These are phyloP conservation scores for Halichoeres trimaculatus DNA, from an alignment of 2,113 vertebrate species.

Conservation along the genomic window DNA sequence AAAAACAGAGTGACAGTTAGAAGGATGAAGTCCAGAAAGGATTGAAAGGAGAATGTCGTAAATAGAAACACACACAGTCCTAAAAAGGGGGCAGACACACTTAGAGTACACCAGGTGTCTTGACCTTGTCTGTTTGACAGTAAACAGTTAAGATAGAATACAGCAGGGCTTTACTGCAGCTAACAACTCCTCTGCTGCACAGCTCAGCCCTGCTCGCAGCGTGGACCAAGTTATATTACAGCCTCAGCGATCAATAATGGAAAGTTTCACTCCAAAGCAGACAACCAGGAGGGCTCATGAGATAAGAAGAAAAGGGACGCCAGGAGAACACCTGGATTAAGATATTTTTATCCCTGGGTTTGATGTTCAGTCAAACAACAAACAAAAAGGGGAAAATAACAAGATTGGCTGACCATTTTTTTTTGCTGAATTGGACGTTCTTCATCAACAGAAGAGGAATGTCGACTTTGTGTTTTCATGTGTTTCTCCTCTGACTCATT, in stretches of 20 bases:
- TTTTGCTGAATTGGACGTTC: not conserved
- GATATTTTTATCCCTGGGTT: constrained; percentile 10
- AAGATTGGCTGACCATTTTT: not conserved
- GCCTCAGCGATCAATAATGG: constrained; percentile 37
- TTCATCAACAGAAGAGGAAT: not conserved
- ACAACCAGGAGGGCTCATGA: not conserved
- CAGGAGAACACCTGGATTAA: constrained; percentile 3
- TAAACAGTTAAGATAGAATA: constrained; percentile 47
- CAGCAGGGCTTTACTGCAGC: constrained; percentile 35
- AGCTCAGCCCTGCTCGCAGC: not conserved
- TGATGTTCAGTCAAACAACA: not conserved
- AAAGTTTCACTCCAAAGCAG: constrained; percentile 3
- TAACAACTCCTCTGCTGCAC: constrained; percentile 3
- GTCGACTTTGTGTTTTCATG: constrained; percentile 20
- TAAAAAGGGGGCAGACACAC: not conserved
- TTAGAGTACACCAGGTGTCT: constrained; percentile 37
- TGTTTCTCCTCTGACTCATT: constrained; percentile 38
- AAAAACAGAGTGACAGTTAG: not conserved
- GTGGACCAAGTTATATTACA: constrained; percentile 20
- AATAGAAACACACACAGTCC: not conserved
- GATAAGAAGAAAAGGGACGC: not conserved
- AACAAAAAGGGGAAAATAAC: not conserved
- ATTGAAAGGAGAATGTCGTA: not conserved
- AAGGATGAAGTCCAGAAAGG: not conserved
- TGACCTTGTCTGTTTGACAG: constrained; percentile 47